Conservation (phyloP, 2,797 vertebrate genomes). For the Fistularia commersonii region DNA sequence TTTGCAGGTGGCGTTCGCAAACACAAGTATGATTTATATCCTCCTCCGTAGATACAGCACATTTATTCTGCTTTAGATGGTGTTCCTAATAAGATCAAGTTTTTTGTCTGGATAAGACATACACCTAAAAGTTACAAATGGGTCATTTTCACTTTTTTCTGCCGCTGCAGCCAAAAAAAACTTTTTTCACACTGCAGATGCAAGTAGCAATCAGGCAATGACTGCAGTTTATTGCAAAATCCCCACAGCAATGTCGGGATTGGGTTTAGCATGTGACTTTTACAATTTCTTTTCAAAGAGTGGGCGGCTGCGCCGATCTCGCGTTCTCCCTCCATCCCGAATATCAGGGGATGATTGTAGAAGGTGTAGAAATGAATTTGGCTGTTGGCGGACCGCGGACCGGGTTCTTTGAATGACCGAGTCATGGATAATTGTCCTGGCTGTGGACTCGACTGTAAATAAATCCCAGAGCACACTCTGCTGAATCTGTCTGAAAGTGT, state of each 20-base stretch:
- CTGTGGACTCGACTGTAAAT: slow-evolving; percentile 39
- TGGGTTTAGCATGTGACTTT: slow-evolving; percentile 20
- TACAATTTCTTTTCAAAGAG: slow-evolving; percentile 31
- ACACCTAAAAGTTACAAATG: too few relatives aligned
- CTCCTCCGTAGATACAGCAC: slow-evolving; percentile 7
- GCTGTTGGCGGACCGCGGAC: slow-evolving; percentile 38
- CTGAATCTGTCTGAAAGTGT: slow-evolving; percentile 49
- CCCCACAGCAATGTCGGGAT: too few relatives aligned
- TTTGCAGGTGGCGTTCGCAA: slow-evolving; percentile 4
- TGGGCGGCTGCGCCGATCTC: slow-evolving; percentile 38
- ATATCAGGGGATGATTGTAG: slow-evolving; percentile 36
- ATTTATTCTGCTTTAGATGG: slow-evolving; percentile 21
- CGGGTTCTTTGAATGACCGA: slow-evolving; percentile 50
- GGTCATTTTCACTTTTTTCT: too few relatives aligned
- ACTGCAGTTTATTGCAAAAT: too few relatives aligned
- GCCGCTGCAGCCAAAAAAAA: too few relatives aligned
- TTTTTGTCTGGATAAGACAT: too few relatives aligned
- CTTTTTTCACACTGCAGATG: too few relatives aligned
- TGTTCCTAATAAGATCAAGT: too few relatives aligned
- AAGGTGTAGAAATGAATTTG: slow-evolving; percentile 29
- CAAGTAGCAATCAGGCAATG: too few relatives aligned
- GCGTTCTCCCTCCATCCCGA: slow-evolving; percentile 39
- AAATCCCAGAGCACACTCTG: slow-evolving; percentile 64
- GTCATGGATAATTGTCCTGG: slow-evolving; percentile 51
- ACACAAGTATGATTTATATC: slow-evolving; percentile 11